Percentiles rank a stretch among this genome's conserved stretches.
phyloP scores from a whole-genome alignment of 2,888 invertebrate species.

The Himalopsyche tibetana region DNA sequence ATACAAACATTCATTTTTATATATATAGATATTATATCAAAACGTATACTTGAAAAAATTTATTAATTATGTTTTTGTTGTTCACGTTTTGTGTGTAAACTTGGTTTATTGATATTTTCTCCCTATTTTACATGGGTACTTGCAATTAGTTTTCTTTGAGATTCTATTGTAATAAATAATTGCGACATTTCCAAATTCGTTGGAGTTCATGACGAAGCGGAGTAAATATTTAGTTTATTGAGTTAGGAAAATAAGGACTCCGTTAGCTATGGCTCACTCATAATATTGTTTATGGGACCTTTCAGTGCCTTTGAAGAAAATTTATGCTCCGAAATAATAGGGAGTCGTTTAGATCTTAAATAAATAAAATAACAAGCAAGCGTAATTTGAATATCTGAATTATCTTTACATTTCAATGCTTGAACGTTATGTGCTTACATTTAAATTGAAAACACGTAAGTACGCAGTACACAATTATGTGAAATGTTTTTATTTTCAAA shows the following conservation, averaged over 20 bases:
- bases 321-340: background rate
- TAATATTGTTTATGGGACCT: background rate
- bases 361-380: conserved; percentile 13
- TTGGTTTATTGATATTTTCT: too few species aligned
- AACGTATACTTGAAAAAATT: too few species aligned
- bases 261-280: background rate
- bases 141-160: background rate
- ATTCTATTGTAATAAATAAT: background rate
- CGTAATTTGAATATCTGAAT: conserved; percentile 11
- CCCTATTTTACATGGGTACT: background rate
- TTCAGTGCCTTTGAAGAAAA: background rate
- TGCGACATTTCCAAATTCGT: background rate
- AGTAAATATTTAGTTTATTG: conserved; percentile 6
- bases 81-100: too few species aligned
- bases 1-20: too few species aligned
- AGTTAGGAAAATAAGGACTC: background rate
- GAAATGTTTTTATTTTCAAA: too few species aligned
- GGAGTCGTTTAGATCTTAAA: background rate
- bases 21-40: too few species aligned
- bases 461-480: too few species aligned
- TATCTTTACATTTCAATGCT: conserved; percentile 5
- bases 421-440: background rate
- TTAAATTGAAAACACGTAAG: background rate
- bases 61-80: too few species aligned
- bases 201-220: background rate